Conservation (phyloP, 1,140 invertebrate species). For the Solenopsis fugax region DNA sequence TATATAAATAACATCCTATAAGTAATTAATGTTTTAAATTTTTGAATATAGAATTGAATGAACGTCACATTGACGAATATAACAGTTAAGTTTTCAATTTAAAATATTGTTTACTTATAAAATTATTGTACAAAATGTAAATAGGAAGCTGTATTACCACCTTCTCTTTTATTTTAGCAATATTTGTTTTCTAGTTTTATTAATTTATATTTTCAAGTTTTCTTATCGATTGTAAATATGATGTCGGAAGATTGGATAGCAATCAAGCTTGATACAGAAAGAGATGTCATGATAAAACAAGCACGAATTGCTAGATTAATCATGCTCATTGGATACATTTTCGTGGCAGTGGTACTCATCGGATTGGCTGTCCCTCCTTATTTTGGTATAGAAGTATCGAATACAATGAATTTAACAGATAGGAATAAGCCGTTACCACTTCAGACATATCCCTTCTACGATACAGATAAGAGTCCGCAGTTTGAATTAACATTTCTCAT, state of each 20-base stretch:
- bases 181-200: no score
- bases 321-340: neutral
- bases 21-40: no score
- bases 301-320: neutral
- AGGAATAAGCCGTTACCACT: neutral
- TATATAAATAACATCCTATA: no score
- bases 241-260: slow-evolving; percentile 41
- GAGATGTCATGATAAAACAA: slow-evolving; percentile 17
- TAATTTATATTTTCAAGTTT: slow-evolving; percentile 1
- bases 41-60: no score
- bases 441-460: neutral
- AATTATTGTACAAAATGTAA: no score
- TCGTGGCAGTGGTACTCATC: neutral
- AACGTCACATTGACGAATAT: no score
- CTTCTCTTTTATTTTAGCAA: no score
- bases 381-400: neutral
- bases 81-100: no score
- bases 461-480: neutral
- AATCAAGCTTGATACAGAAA: neutral
- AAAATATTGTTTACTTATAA: no score
- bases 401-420: neutral
- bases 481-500: neutral
- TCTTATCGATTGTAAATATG: neutral
- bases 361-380: neutral
- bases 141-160: no score